Evolutionary conservation across 2,888 invertebrate genomes (phyloP), one percentile per base, ranked within the genome.

Genomic region (Cancer borealis): DNA sequence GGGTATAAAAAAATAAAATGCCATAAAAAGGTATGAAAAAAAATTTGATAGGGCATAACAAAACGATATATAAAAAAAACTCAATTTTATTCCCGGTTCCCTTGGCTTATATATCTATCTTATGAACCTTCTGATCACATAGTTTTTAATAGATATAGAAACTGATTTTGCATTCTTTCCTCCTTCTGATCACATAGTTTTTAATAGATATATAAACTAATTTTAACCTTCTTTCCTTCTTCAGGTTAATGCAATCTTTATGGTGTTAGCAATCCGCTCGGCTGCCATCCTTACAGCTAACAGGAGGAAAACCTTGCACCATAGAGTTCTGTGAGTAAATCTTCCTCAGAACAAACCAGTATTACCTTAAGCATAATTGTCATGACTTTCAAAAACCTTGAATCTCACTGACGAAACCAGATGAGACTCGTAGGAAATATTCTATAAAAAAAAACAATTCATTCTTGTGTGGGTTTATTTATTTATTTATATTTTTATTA

Each of bases 211-310:
- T 39, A 39, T 39, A 39, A 39, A 39, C 39, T 39, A 39, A 21
- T 88, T 14, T 60, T 0, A 60, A 3, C 2, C 1, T 60, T 21
- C 21, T 8, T 54, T 17, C n/a, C 30, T 66, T n/a, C n/a, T 39
- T 3, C 94, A 96, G 96, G 93, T 94, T 1, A 96, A 96, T 93
- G 92, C 94, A 14, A 14, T 95, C 14, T 79, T 92, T 84, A 91
- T 95, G 73, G 89, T 95, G 17, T 4, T 94, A 12, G 93, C 95
- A 4, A 88, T 96, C 2, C 88, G 93, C 26, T 93, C 95, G 3
- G 95, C 96, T 8, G 89, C 94, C 66, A 93, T 49, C 5, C 89
- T 96, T 66, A 79, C 66, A 12, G 88, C 92, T 47, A 95, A 96
- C 91, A 93, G 49, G 39, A 93, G 92, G 79, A 94, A 95, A 30